Base-by-base conservation (phyloP, 2,888 invertebrate genomes). In the Leptinotarsa juncta region DNA sequence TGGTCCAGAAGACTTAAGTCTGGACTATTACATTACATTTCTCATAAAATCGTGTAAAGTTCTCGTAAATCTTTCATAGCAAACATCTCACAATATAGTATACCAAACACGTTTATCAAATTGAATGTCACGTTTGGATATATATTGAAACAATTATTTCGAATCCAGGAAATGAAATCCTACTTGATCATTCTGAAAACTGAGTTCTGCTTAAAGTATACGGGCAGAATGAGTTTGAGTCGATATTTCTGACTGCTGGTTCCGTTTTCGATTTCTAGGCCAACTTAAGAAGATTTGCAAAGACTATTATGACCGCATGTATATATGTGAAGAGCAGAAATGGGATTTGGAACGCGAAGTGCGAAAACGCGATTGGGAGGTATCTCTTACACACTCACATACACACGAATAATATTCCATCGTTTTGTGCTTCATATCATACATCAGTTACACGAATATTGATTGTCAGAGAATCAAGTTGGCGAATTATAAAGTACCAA, bases 321-420 rank as follows among this genome's bases (percentile, higher is more conserved):
- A 94, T 93, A 92, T 94, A 92, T 96, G 97, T 93, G 98, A 98
- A 94, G 95, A 96, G 92, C 97, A 97, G 92, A 98, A 98, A 93
- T 99, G 98, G 95, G 99, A 99, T 95, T 97, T 99, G 96, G 99
- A 99, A 94, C 95, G 96, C 92, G 97, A 97, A 94, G 97, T 98
- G 92, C 95, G 97, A 92, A 97, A 97, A 93, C 97, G 97, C 94
- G 98, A 98, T 92, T 97, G 95, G 93, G 98, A 98, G 97, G 98
- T 98, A 95, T 93, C 93, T 79, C 76, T 72, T 55, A 76, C 70
- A 76, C 66, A 66, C 72, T 74, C 66, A 65, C 71, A 65, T 42
- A 42, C 75, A 77, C 77, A 77, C 67, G 57, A 71, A 55, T 70
- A 48, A 48, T 68, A 66, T 72, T 82, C 78, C 79, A 80, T 75